These are phyloP conservation scores for Decapterus maruadsi DNA, from an alignment of 2,797 vertebrate genomes.

Conservation along the genomic window DNA sequence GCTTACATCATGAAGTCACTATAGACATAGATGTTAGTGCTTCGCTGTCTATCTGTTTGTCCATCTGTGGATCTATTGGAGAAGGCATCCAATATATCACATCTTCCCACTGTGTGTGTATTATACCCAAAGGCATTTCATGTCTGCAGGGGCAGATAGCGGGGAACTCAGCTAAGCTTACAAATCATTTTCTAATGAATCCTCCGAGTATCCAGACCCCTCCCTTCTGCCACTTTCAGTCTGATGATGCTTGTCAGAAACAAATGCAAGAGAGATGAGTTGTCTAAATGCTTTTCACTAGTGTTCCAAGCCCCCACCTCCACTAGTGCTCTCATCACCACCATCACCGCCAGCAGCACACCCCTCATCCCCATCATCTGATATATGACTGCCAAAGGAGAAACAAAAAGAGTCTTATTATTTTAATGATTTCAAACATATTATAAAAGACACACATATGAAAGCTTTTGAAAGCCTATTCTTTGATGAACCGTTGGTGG, in stretches of 20 bases:
- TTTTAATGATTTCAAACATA: slow-evolving; percentile 48
- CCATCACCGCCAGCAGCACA: too few species aligned
- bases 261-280: slow-evolving; percentile 24
- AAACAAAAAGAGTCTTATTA: slow-evolving; percentile 26
- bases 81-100: slow-evolving; percentile 27
- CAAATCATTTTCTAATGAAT: slow-evolving; percentile 77
- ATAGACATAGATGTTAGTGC: slow-evolving; percentile 11
- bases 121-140: slow-evolving; percentile 28
- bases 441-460: slow-evolving; percentile 25
- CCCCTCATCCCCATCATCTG: slow-evolving; percentile 15
- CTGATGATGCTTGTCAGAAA: slow-evolving; percentile 24
- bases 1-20: slow-evolving; percentile 29
- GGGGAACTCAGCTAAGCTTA: slow-evolving; percentile 52
- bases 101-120: slow-evolving; percentile 39
- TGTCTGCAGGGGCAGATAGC: slow-evolving; percentile 53
- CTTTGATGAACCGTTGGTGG: slow-evolving; percentile 44
- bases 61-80: slow-evolving; percentile 47
- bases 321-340: too few species aligned
- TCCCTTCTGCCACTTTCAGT: slow-evolving; percentile 15
- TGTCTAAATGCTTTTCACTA: slow-evolving; percentile 23
- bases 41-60: slow-evolving; percentile 46
- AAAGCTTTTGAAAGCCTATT: slow-evolving; percentile 28
- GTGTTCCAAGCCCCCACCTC: slow-evolving; percentile 6
- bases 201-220: slow-evolving; percentile 16
- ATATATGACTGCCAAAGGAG: slow-evolving; percentile 15